Evolutionary conservation across 2,888 invertebrate species (phyloP).

Genomic region (Alcis repandata): DNA sequence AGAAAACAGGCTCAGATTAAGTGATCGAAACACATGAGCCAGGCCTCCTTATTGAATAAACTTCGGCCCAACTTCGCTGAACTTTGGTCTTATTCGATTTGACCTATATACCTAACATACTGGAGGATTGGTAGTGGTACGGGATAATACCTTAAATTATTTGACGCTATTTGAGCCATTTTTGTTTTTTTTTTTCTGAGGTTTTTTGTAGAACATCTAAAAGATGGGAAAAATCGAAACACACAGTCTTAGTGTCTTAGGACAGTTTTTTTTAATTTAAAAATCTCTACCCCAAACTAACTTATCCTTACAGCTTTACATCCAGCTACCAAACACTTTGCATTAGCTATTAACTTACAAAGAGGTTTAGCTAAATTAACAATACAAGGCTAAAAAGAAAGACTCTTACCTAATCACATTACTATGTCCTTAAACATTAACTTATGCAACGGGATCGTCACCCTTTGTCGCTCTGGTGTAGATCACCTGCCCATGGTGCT

Average conservation of each 20-base stretch:
- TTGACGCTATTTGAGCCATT: too few relatives aligned
- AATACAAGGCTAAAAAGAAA: neutral
- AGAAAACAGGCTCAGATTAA: slow-evolving; percentile 19
- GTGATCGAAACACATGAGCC: slow-evolving; percentile 20
- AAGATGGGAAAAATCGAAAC: too few relatives aligned
- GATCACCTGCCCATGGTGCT: slow-evolving; percentile 98
- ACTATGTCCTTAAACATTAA: neutral
- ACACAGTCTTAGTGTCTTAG: too few relatives aligned
- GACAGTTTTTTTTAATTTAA: too few relatives aligned
- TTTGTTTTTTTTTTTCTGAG: too few relatives aligned
- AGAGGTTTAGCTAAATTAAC: neutral
- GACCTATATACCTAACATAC: neutral
- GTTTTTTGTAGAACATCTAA: too few relatives aligned
- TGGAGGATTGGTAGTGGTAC: neutral
- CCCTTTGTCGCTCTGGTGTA: slow-evolving; percentile 98
- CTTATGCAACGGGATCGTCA: slow-evolving; percentile 91
- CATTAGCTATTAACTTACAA: neutral
- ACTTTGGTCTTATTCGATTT: slow-evolving; percentile 20
- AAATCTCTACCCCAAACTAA: too few relatives aligned
- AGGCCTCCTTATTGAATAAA: slow-evolving; percentile 28
- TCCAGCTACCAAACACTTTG: too few relatives aligned
- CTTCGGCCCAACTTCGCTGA: slow-evolving; percentile 17
- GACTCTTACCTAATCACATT: neutral
- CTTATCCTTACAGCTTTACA: too few relatives aligned
- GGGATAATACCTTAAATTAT: too few relatives aligned